phyloP scores from a whole-genome alignment of 2,888 invertebrate species.

The Cephus pygmeus region DNA sequence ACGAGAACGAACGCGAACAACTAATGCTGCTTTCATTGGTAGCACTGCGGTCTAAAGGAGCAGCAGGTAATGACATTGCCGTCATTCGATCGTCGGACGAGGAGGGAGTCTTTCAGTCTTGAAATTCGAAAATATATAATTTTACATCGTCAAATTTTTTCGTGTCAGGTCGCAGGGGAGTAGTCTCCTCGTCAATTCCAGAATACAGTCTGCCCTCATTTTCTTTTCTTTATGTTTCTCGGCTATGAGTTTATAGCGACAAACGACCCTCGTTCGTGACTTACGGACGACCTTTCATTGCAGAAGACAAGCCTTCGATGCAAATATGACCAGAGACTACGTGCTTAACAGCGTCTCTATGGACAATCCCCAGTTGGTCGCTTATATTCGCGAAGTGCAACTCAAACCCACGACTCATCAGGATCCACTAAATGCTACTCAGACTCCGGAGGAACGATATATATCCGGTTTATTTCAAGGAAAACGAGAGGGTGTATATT shows the following conservation, averaged over 20 bases:
- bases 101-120: neutral
- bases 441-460: constrained; percentile 67
- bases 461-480: constrained; percentile 67
- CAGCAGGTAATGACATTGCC: neutral
- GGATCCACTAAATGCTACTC: constrained; percentile 55
- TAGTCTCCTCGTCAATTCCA: neutral
- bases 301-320: constrained; percentile 76
- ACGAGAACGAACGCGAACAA: neutral
- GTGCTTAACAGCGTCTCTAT: constrained; percentile 80
- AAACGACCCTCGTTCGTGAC: neutral
- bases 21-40: neutral
- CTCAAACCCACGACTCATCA: constrained; percentile 65
- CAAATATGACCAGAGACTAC: constrained; percentile 84
- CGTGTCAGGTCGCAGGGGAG: neutral
- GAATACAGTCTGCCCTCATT: neutral
- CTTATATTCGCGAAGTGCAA: constrained; percentile 80
- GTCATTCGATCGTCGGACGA: neutral
- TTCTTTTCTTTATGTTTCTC: neutral
- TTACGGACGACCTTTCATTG: constrained; percentile 19
- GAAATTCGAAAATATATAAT: neutral
- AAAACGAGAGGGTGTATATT: constrained; percentile 57
- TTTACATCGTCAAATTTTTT: neutral
- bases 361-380: constrained; percentile 79
- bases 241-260: neutral
- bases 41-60: neutral